Conservation (phyloP, 2,888 invertebrate genomes). For the Dasysyrphus tricinctus region DNA sequence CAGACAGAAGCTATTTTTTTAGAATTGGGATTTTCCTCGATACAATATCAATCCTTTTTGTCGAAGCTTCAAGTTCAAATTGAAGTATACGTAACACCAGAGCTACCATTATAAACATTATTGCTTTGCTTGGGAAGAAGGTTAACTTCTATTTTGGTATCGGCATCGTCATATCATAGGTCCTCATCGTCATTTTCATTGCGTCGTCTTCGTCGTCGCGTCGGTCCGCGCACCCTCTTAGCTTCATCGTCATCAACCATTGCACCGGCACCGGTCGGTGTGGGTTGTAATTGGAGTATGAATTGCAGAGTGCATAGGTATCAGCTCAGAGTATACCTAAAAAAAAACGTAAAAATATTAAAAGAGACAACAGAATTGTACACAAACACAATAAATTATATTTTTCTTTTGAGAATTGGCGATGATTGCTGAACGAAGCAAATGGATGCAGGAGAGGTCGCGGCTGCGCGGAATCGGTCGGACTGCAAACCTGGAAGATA, state of each 20-base stretch:
- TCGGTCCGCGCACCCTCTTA: background rate
- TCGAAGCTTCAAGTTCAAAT: background rate
- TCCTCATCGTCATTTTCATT: constrained; percentile 44
- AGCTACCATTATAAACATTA: constrained; percentile 1
- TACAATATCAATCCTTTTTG: background rate
- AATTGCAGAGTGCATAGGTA: constrained; percentile 35
- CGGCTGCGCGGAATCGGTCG: background rate
- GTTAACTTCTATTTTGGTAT: background rate
- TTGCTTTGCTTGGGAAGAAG: background rate
- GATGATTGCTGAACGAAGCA: constrained; percentile 49
- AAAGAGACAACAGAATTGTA: constrained; percentile 1
- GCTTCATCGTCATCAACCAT: constrained; percentile 4
- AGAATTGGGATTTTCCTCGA: background rate
- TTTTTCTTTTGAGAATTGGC: constrained; percentile 38
- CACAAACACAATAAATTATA: background rate
- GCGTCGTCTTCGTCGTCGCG: background rate
- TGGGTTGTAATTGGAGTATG: constrained; percentile 73
- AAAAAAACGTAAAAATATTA: background rate
- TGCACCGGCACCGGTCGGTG: constrained; percentile 13
- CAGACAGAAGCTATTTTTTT: too few species aligned
- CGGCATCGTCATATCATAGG: constrained; percentile 21
- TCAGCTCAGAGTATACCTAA: background rate
- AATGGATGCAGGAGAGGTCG: background rate
- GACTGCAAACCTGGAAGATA: background rate
- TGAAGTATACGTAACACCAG: background rate